Percentiles rank a stretch among this genome's conserved stretches.
Evolutionary conservation across 1,140 invertebrate genomes (phyloP).

Genomic region (Archivesica marissinica): DNA sequence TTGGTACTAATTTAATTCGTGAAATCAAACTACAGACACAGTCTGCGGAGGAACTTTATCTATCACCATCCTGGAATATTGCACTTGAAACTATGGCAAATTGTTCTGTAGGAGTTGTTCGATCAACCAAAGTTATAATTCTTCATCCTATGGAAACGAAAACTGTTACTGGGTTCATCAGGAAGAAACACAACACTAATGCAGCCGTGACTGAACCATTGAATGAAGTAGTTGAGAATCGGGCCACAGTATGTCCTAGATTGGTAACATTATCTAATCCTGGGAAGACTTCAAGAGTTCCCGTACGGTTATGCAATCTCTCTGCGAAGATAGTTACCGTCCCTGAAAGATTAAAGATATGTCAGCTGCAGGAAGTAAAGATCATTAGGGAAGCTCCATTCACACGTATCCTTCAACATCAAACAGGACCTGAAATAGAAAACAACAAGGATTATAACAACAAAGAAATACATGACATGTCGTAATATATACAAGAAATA

Average conservation of each 20-base stretch:
- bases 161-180: constrained; percentile 26
- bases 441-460: neutral
- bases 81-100: constrained; percentile 41
- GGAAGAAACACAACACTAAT: neutral
- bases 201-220: constrained; percentile 43
- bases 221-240: constrained; percentile 1
- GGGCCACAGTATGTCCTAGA: constrained; percentile 49
- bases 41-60: constrained; percentile 9
- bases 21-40: too few species aligned
- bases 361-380: neutral
- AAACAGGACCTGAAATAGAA: neutral
- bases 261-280: constrained; percentile 12
- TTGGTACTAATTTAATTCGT: constrained; percentile 63
- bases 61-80: neutral
- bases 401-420: neutral
- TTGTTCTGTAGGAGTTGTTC: neutral
- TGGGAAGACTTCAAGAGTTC: constrained; percentile 21
- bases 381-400: constrained; percentile 2
- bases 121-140: neutral
- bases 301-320: constrained; percentile 6
- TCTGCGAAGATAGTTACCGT: constrained; percentile 3
- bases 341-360: neutral
- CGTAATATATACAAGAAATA: neutral
- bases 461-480: neutral
- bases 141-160: constrained; percentile 21